phyloP scores from a whole-genome alignment of 2,888 invertebrate species.

The Phortica magna region DNA sequence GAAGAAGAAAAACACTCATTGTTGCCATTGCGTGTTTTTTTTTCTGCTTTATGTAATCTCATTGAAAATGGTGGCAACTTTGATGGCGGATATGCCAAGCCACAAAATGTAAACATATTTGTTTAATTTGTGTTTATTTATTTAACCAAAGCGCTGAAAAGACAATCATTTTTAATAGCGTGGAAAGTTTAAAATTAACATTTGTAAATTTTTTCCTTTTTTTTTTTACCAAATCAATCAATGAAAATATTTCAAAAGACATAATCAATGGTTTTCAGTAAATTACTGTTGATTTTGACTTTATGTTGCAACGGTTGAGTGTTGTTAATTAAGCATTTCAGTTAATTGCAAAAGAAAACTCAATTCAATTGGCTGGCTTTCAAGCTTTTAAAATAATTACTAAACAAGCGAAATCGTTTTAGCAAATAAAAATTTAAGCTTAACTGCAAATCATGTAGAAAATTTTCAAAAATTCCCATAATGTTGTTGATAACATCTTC shows the following conservation, averaged over 20 bases:
- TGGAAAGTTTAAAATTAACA: constrained; percentile 25
- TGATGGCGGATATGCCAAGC: background rate
- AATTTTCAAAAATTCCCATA: too few species aligned
- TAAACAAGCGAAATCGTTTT: too few species aligned
- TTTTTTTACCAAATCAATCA: background rate
- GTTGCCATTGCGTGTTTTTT: constrained; percentile 15
- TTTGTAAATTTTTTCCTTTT: background rate
- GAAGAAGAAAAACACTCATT: background rate
- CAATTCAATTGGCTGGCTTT: too few species aligned
- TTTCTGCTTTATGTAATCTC: constrained; percentile 1
- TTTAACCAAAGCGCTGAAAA: constrained; percentile 5
- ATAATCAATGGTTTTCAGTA: constrained; percentile 1
- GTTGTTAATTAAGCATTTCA: too few species aligned
- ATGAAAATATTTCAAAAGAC: constrained; percentile 3
- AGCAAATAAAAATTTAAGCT: too few species aligned
- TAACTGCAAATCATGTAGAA: too few species aligned
- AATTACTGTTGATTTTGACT: too few species aligned
- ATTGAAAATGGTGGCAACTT: background rate
- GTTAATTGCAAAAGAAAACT: too few species aligned
- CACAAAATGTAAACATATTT: constrained; percentile 12
- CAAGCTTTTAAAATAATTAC: too few species aligned
- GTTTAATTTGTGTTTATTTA: constrained; percentile 11
- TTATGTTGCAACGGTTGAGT: background rate
- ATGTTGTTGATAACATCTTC: background rate
- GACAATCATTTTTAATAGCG: constrained; percentile 17